These are phyloP conservation scores for Lipotes vexillifer DNA, from an alignment of 2,113 vertebrate species.

Conservation along the genomic window DNA sequence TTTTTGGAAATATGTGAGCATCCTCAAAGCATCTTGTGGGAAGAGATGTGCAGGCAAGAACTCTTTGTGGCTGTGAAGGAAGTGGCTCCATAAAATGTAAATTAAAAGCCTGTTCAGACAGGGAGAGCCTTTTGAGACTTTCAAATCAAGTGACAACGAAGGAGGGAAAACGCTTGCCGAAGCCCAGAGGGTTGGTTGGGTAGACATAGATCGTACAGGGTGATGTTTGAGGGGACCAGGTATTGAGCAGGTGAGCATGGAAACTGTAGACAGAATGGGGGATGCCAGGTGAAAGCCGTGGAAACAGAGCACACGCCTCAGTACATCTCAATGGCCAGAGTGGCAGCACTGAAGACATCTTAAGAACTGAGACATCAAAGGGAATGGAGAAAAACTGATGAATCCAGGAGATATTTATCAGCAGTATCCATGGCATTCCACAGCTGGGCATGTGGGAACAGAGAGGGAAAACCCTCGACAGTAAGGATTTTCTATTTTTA, in stretches of 20 bases:
- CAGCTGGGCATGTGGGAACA: neutral
- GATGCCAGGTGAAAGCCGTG: neutral
- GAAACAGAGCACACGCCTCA: neutral
- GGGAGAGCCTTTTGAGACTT: neutral
- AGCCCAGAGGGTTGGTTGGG: neutral
- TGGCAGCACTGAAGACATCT: too few relatives aligned
- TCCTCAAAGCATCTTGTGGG: neutral
- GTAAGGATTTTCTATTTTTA: slow-evolving; percentile 23
- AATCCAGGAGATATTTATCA: neutral
- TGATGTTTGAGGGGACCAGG: neutral
- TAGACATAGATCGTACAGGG: neutral
- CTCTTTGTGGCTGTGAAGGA: neutral
- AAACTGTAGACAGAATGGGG: neutral
- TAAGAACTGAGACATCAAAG: neutral
- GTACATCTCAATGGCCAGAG: neutral
- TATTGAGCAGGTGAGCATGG: neutral
- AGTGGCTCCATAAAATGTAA: neutral
- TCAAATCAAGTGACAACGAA: neutral
- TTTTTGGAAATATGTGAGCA: neutral
- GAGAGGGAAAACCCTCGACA: neutral
- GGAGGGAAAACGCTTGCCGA: neutral
- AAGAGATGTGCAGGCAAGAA: neutral
- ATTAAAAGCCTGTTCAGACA: neutral
- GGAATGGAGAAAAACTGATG: neutral
- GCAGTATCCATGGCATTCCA: neutral